Conservation (phyloP, 2,113 vertebrate genomes). For the Nycticorax nycticorax region DNA sequence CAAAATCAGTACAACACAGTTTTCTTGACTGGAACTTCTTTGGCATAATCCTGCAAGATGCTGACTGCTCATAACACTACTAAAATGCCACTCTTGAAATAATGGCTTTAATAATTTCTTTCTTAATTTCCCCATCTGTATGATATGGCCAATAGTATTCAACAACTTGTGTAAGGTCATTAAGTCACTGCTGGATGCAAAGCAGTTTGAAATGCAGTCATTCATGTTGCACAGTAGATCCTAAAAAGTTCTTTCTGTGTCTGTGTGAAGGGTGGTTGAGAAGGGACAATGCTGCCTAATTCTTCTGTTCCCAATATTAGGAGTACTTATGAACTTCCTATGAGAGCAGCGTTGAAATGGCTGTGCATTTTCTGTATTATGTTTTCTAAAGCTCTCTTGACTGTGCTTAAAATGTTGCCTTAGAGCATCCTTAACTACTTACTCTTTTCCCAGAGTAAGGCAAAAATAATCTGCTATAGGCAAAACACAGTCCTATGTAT, state of each 20-base stretch:
- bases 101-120: neutral
- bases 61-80: neutral
- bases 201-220: neutral
- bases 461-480: neutral
- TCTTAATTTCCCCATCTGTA: neutral
- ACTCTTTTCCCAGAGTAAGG: neutral
- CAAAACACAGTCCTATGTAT: neutral
- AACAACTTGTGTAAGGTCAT: neutral
- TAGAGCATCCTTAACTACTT: neutral
- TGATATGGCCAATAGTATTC: neutral
- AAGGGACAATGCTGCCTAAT: neutral
- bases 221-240: neutral
- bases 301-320: neutral
- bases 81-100: neutral
- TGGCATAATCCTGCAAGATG: neutral
- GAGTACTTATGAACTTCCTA: neutral
- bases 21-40: neutral
- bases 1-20: neutral
- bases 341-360: neutral
- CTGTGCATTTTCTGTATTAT: neutral
- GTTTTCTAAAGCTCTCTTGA: neutral
- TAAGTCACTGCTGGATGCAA: neutral
- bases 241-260: neutral
- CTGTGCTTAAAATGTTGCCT: neutral
- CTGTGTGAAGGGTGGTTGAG: neutral